Evolutionary conservation across 2,888 invertebrate species (phyloP), one percentile per base, ranked within the genome.

Genomic region (Acronicta alni): DNA sequence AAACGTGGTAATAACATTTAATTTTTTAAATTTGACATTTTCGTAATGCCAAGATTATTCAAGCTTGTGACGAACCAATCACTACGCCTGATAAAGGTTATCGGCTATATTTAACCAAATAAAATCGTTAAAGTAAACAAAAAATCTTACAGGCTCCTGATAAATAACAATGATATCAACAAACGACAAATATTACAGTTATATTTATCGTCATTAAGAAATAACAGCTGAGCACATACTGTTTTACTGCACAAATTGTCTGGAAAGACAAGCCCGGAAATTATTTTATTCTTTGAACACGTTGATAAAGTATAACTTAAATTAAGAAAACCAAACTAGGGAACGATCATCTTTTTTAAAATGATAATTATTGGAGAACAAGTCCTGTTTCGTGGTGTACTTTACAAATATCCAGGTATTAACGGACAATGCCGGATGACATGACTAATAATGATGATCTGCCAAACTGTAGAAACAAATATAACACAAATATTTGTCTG

Each of bases 221-320:
- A 44, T 17, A 51, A 47, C 51, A 63, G 18, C 39, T 52, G 30
- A 44, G 47, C 63, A 70, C 56, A 56, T 69, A 69, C 63, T 12
- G 4, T 35, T 49, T 49, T 39, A 42, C 23, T 23, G 7, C 4
- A 63, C 55, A 62, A 66, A 46, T 43, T 56, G 64, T 63, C 56
- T 69, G 64, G 30, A 66, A 66, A 69, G 56, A 66, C 63, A 69
- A 66, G 63, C 43, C n/a, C 70, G 59, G 58, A 71, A 65, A 58
- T 43, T 20, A 20, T 26, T 15, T 14, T 15, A n/a, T n/a, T n/a
- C n/a, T 39, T 17, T 15, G 4, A 53, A 41, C 20, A 45, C 44
- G 26, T 41, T 52, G 12, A 43, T 51, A 32, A 51, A 44, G 18
- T 14, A 14, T 26, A 9, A 9, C 1, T 26, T 7, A 23, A 4